Evolutionary conservation across 2,797 vertebrate genomes (phyloP), one percentile per base, ranked within the genome.

Genomic region (Microctenopoma steveboyesi): DNA sequence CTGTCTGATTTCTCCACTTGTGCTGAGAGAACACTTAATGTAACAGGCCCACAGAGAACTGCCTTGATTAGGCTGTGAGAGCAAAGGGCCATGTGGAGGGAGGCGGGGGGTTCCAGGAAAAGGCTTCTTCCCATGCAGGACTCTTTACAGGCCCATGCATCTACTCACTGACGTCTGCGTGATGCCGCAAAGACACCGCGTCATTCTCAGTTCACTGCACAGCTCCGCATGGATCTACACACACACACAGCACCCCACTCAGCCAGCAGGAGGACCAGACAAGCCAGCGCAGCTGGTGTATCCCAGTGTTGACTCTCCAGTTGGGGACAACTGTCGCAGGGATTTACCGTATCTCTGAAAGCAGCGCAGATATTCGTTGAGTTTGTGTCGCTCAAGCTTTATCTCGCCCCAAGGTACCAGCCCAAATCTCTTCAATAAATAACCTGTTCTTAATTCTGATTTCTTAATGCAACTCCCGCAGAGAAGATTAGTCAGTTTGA

Each of bases 11-110:
- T 92, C 88, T 92, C 87, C 91, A 93, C 91, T 90, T 93, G 93
- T 90, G 90, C 89, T 89, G 89, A 90, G 92, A 84, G 91, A 90
- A 94, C 89, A 91, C 92, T 95, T 94, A 94, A 91, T 92, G 91
- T 92, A 93, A 94, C 90, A 85, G 93, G 91, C 92, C 93, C 84
- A 83, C 89, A 80, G 86, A 89, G 93, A 93, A 92, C 91, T 76
- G 82, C 87, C 83, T 86, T 84, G 91, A 92, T 92, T 91, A 91
- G 93, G 92, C 92, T 89, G 80, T 76, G 86, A 93, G 89, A 93
- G 93, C 92, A 88, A 84, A 79, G 83, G 89, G 83, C 92, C 82
- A 83, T 74, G 18, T 88, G 92, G 92, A 94, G 92, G 92, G 92
- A 89, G 88, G 22, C 22, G 22, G 92, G 93, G 92, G 92, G 94